These are phyloP conservation scores for Prostheceraeus crozeri DNA, from an alignment of 2,888 invertebrate species.

Conservation along the genomic window DNA sequence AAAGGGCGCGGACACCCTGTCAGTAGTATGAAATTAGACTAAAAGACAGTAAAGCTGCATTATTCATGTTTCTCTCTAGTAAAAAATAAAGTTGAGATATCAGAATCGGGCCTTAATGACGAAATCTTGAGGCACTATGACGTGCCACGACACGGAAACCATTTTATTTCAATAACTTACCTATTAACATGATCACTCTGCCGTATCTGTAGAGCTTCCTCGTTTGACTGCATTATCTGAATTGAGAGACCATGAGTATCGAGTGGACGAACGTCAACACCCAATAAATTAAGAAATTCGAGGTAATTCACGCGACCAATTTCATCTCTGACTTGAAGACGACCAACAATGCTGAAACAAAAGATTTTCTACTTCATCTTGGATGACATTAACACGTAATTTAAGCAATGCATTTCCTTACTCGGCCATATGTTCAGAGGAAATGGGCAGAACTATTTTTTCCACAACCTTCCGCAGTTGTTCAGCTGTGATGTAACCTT, in stretches of 20 bases:
- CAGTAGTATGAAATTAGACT: no score
- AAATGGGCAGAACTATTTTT: constrained; percentile 47
- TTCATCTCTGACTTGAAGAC: constrained; percentile 18
- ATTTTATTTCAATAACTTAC: no score
- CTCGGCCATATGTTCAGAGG: constrained; percentile 48
- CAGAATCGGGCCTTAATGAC: no score
- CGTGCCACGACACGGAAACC: no score
- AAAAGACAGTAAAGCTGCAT: no score
- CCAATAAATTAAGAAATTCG: constrained; percentile 49
- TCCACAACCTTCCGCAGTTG: constrained; percentile 49
- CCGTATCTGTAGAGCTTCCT: constrained; percentile 44
- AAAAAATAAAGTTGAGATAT: no score
- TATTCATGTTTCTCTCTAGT: no score
- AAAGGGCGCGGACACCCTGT: no score
- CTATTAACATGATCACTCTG: constrained; percentile 44
- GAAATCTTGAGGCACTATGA: no score
- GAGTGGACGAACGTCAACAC: constrained; percentile 49
- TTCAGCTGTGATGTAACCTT: constrained; percentile 45
- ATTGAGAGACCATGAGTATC: constrained; percentile 51
- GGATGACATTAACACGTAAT: background rate
- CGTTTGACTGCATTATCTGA: constrained; percentile 48
- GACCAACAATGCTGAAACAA: constrained; percentile 1
- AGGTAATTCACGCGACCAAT: constrained; percentile 50
- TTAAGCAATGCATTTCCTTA: constrained; percentile 2
- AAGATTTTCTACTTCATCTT: background rate